phyloP scores from a whole-genome alignment of 2,888 invertebrate genomes.

The Strigamia maritima region DNA sequence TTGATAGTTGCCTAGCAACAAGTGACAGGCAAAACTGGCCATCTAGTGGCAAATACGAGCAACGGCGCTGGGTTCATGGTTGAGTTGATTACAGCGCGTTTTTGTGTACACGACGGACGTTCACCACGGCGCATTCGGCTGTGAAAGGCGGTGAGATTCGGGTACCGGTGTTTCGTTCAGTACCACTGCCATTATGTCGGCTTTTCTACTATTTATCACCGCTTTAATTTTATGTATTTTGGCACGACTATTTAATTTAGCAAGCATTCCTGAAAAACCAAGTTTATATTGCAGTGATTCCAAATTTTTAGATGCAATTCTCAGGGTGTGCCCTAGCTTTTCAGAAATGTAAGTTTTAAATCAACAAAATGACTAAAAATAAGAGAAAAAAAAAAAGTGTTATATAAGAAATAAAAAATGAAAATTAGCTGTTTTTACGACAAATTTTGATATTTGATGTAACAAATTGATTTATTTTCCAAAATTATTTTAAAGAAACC shows the following conservation, averaged over 20 bases:
- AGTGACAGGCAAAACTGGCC: neutral
- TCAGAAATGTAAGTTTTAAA: conserved; percentile 74
- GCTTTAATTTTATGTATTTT: conserved; percentile 78
- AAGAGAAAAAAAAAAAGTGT: neutral
- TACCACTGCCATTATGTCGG: conserved; percentile 63
- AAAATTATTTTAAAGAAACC: no score
- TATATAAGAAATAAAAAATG: neutral
- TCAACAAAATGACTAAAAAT: neutral
- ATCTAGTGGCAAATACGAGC: neutral
- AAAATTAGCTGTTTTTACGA: neutral
- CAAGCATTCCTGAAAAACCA: conserved; percentile 75
- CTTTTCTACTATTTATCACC: conserved; percentile 72
- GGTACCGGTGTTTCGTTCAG: neutral
- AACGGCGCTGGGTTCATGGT: neutral
- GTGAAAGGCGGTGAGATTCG: neutral
- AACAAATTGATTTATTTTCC: no score
- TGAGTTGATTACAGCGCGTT: neutral
- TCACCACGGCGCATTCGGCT: neutral
- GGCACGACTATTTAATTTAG: conserved; percentile 78
- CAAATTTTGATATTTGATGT: no score
- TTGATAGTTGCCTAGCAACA: neutral
- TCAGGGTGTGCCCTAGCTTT: conserved; percentile 74
- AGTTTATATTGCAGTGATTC: conserved; percentile 72
- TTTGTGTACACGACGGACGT: neutral
- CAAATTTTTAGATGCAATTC: conserved; percentile 70